Evolutionary conservation across 2,888 invertebrate species (phyloP).

Genomic region (Hofmannophila pseudospretella): DNA sequence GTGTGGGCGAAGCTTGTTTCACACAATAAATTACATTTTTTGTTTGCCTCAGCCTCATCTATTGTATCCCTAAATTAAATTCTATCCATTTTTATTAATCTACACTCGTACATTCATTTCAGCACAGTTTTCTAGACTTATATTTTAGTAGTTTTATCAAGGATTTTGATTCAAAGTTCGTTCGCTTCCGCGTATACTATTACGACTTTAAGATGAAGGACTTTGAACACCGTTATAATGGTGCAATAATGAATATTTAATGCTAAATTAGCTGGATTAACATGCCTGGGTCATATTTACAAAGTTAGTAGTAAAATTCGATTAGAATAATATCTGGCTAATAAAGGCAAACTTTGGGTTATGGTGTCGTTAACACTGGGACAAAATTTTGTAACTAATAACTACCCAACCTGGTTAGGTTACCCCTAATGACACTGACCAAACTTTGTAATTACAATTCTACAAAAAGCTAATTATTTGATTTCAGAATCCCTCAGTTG

Average conservation of each 20-base stretch:
- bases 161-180: constrained; percentile 10
- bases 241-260: background rate
- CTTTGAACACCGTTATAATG: constrained; percentile 7
- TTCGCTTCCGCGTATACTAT: constrained; percentile 32
- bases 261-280: background rate
- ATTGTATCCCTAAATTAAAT: constrained; percentile 9
- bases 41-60: constrained; percentile 44
- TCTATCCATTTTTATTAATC: background rate
- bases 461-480: too few relatives aligned
- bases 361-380: too few relatives aligned
- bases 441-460: too few relatives aligned
- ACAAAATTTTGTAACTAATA: too few relatives aligned
- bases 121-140: background rate
- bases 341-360: too few relatives aligned
- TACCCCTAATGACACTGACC: too few relatives aligned
- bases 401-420: too few relatives aligned
- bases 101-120: background rate
- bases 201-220: constrained; percentile 22
- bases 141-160: background rate
- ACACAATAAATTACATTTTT: constrained; percentile 48
- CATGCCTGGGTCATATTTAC: too few relatives aligned
- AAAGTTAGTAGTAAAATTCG: too few relatives aligned
- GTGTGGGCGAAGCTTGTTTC: constrained; percentile 68
- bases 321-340: too few relatives aligned
- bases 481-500: constrained; percentile 70